phyloP scores from a whole-genome alignment of 2,797 vertebrate species.

The Schizopygopsis pylzovi region DNA sequence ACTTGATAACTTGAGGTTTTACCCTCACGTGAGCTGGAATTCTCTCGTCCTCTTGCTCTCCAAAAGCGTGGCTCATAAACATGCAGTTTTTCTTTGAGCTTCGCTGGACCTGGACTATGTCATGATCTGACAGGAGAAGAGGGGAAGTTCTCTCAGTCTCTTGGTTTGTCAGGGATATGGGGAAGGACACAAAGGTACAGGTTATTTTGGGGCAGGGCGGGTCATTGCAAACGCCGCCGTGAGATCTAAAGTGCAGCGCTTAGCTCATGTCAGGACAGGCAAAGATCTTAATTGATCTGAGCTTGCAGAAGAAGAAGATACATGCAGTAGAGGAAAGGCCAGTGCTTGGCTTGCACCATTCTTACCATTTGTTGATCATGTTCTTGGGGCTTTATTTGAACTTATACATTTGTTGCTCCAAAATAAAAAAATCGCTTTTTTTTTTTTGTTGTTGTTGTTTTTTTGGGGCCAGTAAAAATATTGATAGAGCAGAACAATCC shows the following conservation, averaged over 20 bases:
- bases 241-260: constrained; percentile 22
- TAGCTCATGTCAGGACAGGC: constrained; percentile 36
- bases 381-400: not conserved
- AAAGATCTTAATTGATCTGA: not conserved
- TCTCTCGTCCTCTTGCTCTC: not conserved
- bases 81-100: not conserved
- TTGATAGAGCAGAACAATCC: not conserved
- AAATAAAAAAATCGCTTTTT: no score
- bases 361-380: not conserved
- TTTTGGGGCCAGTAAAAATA: not conserved
- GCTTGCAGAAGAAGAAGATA: not conserved
- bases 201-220: constrained; percentile 15
- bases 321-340: not conserved
- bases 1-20: not conserved
- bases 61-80: not conserved
- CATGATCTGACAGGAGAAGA: not conserved
- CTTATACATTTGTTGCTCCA: not conserved
- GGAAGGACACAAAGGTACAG: constrained; percentile 10
- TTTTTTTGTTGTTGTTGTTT: no score
- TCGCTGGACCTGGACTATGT: not conserved
- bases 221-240: not conserved
- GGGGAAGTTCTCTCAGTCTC: not conserved
- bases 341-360: not conserved
- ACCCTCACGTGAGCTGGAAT: constrained; percentile 36
- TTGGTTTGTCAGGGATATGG: not conserved